Evolutionary conservation across 2,888 invertebrate genomes (phyloP), one percentile per base, ranked within the genome.

Genomic region (Diarsia mendica): DNA sequence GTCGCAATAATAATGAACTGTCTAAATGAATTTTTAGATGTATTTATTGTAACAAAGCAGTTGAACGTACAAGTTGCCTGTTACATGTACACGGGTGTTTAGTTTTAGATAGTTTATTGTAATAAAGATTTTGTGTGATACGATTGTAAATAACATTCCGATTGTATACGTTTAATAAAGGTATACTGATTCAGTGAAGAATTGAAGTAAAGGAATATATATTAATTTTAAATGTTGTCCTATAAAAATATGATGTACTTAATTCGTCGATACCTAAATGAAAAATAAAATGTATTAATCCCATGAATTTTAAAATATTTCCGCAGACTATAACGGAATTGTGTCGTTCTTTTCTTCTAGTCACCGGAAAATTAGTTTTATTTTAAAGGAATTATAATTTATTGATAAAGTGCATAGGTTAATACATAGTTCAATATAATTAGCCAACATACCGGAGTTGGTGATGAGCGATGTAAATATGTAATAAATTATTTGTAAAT

Each of bases 91-190:
- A 89, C 88, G 86, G 87, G 87, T 91, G 90, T 90, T 89, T 89
- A 90, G 88, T 89, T 89, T 85, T 80, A 89, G 83, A 86, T 87
- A 85, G 88, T 88, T 76, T 88, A 87, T 84, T 84, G 80, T 87
- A 87, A 85, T 79, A 81, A 88, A 90, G 89, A 89, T 90, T 91
- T 90, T 92, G 92, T 94, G 93, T 94, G 91, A 90, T 92, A 93
- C 87, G 88, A 90, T 84, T 95, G 94, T 95, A 95, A 93, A 94
- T 94, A 95, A 90, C 89, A 91, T 91, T 90, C 89, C 89, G 90
- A 90, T 91, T 90, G 94, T 95, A 95, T 95, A 95, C 95, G 94
- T 93, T 91, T 88, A 88, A 88, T 89, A 89, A 85, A 91, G 90
- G 93, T 94, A 93, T 93, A 93, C 92, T 87, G 74, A 85, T 87